phyloP scores from a whole-genome alignment of 2,113 vertebrate species.

The Eidolon helvum region DNA sequence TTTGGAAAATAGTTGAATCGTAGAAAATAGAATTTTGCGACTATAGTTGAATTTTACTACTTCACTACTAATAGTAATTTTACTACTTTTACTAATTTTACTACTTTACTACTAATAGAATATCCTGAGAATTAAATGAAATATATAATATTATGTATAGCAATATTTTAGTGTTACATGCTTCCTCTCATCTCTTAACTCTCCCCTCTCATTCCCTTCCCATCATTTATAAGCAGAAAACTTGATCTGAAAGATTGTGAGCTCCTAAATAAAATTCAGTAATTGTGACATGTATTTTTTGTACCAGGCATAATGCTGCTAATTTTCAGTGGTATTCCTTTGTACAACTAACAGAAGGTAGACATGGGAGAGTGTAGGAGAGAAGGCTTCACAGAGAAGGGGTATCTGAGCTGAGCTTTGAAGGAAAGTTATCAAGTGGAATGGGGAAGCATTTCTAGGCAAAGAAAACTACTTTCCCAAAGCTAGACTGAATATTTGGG shows the following conservation, averaged over 20 bases:
- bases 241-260: background rate
- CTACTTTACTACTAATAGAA: background rate
- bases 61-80: background rate
- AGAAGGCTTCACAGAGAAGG: background rate
- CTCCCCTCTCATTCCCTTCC: accelerated
- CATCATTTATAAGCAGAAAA: background rate
- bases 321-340: background rate
- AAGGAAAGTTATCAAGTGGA: background rate
- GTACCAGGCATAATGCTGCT: background rate
- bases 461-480: background rate
- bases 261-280: background rate
- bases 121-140: background rate
- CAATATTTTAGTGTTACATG: background rate
- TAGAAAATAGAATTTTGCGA: background rate
- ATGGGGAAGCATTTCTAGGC: background rate
- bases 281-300: background rate
- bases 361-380: background rate
- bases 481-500: background rate
- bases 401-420: background rate
- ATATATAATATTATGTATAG: background rate
- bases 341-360: background rate
- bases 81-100: background rate
- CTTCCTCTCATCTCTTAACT: background rate
- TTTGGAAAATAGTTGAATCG: background rate
- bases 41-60: background rate